Evolutionary conservation across 1,140 invertebrate species (phyloP).

Genomic region (Magallana angulata): DNA sequence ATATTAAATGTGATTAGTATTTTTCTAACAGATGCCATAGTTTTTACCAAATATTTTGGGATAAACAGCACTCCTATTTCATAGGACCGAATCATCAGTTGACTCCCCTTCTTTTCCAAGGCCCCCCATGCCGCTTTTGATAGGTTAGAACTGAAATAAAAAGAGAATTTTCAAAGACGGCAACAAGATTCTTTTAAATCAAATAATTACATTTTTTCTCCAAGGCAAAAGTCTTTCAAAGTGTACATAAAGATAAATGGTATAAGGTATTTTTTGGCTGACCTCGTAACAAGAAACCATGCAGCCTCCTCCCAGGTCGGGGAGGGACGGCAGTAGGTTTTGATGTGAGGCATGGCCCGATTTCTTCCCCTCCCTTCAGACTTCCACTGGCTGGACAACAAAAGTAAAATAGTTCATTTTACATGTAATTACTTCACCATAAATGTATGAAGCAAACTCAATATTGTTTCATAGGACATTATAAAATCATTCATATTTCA

Average conservation of each 20-base stretch:
- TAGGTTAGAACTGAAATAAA: constrained; percentile 88
- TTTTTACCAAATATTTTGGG: constrained; percentile 88
- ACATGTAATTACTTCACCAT: no score
- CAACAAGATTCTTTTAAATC: no score
- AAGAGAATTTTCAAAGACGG: neutral
- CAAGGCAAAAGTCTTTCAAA: no score
- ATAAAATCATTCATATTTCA: no score
- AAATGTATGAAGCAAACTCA: no score
- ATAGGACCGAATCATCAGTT: constrained; percentile 90
- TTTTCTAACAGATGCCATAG: no score
- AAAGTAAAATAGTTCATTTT: no score
- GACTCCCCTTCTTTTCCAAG: constrained; percentile 84
- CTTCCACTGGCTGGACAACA: constrained; percentile 88
- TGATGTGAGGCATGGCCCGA: constrained; percentile 95
- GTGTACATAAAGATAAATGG: no score
- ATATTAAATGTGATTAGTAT: no score
- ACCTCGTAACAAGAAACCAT: constrained; percentile 90
- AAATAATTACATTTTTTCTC: no score
- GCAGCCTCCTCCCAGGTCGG: constrained; percentile 84
- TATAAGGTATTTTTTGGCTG: neutral
- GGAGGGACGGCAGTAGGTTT: constrained; percentile 90
- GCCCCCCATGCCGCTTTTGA: constrained; percentile 97
- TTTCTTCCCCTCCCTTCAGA: constrained; percentile 85
- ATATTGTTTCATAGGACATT: no score
- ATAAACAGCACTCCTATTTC: constrained; percentile 95